Base-by-base conservation (phyloP, 30 jellyfish, hydroid and myxozoan species). In the Hydractinia echinata region DNA sequence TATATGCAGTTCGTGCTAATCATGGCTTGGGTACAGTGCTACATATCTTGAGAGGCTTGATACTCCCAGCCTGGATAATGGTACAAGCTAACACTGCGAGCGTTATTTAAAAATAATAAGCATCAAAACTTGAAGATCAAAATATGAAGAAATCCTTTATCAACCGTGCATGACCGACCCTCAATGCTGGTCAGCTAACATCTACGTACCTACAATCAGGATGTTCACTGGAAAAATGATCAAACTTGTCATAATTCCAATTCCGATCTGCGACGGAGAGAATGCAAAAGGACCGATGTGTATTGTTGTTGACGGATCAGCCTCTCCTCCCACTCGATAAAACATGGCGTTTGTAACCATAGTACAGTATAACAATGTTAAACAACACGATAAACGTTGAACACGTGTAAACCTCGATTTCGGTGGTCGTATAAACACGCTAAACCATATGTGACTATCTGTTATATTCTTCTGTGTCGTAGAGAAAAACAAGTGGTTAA, bases 311-410 rank as follows among this genome's bases (percentile, higher is more conserved):
- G 94, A 67, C 5, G 96, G 95, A 79, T 84, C 89, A 9, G 97
- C 64, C 14, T 86, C 66, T 7, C 97, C 97, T 4, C 96, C 97
- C 16, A 91, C 91, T 61, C 85, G 84, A 79, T 85, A 91, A 76
- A 91, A 91, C 97, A 91, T 91, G 4, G 96, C 96, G 78, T 86
- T 91, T 5, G 97, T 78, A 60, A 91, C 53, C 97, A 91, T 91
- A 13, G 97, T 87, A 76, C 96, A 91, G 83, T 91, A 91, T 48
- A 91, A 81, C 82, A 91, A 49, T 0, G 97, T 91, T 68, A 91
- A 69, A 67, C 97, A 91, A 61, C 97, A 91, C 55, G 97, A 91
- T 55, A 91, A 73, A 64, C 97, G 76, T 78, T 91, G 97, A 15
- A 91, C 97, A 49, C 97, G 83, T 50, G 97, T 91, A 70, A 91